phyloP scores from a whole-genome alignment of 1,140 invertebrate species.

The Formica exsecta region DNA sequence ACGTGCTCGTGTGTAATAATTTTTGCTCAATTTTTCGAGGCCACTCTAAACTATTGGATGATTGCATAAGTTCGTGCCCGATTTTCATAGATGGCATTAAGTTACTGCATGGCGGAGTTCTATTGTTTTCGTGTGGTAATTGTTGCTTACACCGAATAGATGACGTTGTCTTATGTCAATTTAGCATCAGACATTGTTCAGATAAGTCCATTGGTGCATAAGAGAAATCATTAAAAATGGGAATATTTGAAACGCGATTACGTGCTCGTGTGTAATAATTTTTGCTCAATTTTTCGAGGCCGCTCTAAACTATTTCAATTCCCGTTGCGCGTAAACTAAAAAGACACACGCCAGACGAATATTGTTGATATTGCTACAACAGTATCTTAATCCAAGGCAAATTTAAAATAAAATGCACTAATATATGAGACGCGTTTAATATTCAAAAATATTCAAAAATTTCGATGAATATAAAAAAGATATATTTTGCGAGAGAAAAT shows the following conservation, averaged over 20 bases:
- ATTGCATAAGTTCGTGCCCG: no score
- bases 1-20: background rate
- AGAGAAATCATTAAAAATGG: no score
- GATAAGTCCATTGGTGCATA: no score
- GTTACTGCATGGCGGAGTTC: no score
- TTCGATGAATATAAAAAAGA: background rate
- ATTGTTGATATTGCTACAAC: background rate
- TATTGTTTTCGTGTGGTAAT: no score
- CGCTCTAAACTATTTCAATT: background rate
- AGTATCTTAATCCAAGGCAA: conserved; percentile 8
- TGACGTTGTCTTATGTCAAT: no score
- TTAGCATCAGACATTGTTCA: no score
- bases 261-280: background rate
- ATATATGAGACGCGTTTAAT: background rate
- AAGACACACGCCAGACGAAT: background rate
- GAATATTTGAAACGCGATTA: background rate
- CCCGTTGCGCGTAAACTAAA: background rate
- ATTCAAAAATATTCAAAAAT: background rate
- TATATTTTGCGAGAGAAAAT: background rate
- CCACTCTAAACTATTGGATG: background rate
- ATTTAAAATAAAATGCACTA: background rate
- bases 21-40: background rate
- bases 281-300: background rate
- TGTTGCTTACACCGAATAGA: no score
- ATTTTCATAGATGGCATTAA: no score